Evolutionary conservation across 2,888 invertebrate species (phyloP), one percentile per base, ranked within the genome.

Genomic region (Plemyria rubiginata): DNA sequence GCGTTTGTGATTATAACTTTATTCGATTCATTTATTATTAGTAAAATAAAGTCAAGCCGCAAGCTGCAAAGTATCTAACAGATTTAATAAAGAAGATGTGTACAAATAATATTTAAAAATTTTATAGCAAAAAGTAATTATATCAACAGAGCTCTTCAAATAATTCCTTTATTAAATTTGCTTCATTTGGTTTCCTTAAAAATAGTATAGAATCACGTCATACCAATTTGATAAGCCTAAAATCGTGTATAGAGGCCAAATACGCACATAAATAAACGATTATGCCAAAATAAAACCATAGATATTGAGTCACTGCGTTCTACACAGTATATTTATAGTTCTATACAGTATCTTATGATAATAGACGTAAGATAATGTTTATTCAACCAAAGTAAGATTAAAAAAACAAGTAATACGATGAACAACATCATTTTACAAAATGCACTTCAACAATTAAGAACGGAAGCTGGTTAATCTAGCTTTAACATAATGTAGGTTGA

Each of bases 111-210:
- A 54, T 45, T 54, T 46, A 15, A 16, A 8, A 8, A 56, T 65
- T 69, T 57, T 38, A 67, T 53, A 41, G 67, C 61, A 76, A 68
- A 70, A 43, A 69, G 72, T 77, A 70, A 78, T 78, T 69, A 73
- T 70, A 70, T 67, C 63, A 65, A 62, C 65, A 62, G 66, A 68
- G 66, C 69, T 76, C 66, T 71, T 70, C 64, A 67, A 38, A 72
- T 71, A 80, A 73, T 82, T 82, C 81, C 81, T 81, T 74, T 75
- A 76, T 71, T 70, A 74, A 77, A 78, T 79, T 79, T 70, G 69
- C 74, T 71, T 77, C 73, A 72, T 64, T 66, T 70, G 46, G 67
- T 77, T 82, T 82, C 80, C 78, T 77, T 57, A 68, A 73, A 75
- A 73, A 62, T 45, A 65, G 60, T 64, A 68, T 66, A 60, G 45